Evolutionary conservation across 2,888 invertebrate genomes (phyloP), one percentile per base, ranked within the genome.

Genomic region (Melanargia galathea): DNA sequence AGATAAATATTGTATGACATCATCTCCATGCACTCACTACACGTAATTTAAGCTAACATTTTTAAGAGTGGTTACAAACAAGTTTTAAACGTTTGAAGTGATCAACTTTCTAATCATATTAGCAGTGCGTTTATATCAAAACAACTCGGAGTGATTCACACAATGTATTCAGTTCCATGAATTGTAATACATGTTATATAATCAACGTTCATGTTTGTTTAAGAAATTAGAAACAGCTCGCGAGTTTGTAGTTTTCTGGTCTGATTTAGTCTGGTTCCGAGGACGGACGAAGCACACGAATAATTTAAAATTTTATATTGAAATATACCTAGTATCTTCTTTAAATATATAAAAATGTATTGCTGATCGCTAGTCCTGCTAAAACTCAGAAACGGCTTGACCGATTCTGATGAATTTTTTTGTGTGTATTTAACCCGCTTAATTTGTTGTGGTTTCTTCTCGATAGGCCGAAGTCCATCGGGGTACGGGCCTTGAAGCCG

Each of bases 1-100:
- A 62, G 68, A 69, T 70, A 66, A 68, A 64, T 61, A 62, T 61
- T 57, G 52, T 52, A 66, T 70, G 65, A 70, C 66, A 63, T 62
- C 63, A 65, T 52, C 59, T 51, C 46, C 48, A 57, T 51, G 56
- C 61, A 45, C 56, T 48, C 55, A 26, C 46, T 33, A 13, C 8
- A 60, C 60, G 60, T 63, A 51, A 65, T 62, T 52, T 59, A n/a
- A 64, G 57, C 33, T 59, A 48, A 59, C 63, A 33, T 54, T 61
- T n/a, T 61, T 54, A 54, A 54, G 33, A 55, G 61, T 24, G 49
- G 51, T 56, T 43, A 51, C 33, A 57, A 61, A 49, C 61, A 24
- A 54, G 57, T 65, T 55, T 56, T 45, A 33, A 60, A 38, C 24
- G 35, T 33, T 56, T 56, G 48, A 49, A 56, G 56, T 51, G 55